Evolutionary conservation across 2,797 vertebrate species (phyloP), one percentile per base, ranked within the genome.

Genomic region (Falco berigora): DNA sequence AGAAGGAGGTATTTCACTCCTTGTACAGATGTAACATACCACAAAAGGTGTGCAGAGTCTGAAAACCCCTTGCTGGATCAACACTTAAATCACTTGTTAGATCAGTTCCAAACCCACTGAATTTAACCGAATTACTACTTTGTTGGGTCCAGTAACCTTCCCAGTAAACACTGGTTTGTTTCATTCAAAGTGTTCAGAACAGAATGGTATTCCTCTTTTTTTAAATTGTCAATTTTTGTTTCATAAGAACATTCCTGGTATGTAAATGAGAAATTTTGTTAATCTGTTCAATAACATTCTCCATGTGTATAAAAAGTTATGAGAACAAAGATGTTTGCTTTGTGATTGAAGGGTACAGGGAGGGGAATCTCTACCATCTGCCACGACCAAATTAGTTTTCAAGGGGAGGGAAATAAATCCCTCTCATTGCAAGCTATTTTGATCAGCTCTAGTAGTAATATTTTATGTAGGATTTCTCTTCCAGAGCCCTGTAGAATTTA

Each of bases 281-380:
- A 77, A 77, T 95, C 75, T 80, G 56, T 91, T 95, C 46, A 50
- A 50, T 91, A 91, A 86, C 27, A 71, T 94, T 91, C 90, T 72
- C 58, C 38, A 28, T 67, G 59, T 47, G 19, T 76, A 46, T 85
- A 42, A 93, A 78, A 85, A 76, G 52, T 79, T 46, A 67, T 49
- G 74, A 28, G 67, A 92, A 85, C 47, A 94, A 78, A 92, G 61
- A 87, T 71, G 16, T 85, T 91, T 93, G 63, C 71, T 88, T 76
- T 91, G 77, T 89, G 59, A 86, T 69, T 92, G 92, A 95, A 95
- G 71, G 80, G 74, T 87, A 76, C 16, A 25, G 63, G 74, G 75
- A 81, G 22, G 61, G 50, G 83, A 94, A 91, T 93, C 90, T 94
- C 91, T 73, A 71, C 96, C 96, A 96, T 97, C 94, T 96, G 94